These are phyloP conservation scores for Coilia nasus DNA, from an alignment of 2,797 vertebrate species.

Conservation along the genomic window DNA sequence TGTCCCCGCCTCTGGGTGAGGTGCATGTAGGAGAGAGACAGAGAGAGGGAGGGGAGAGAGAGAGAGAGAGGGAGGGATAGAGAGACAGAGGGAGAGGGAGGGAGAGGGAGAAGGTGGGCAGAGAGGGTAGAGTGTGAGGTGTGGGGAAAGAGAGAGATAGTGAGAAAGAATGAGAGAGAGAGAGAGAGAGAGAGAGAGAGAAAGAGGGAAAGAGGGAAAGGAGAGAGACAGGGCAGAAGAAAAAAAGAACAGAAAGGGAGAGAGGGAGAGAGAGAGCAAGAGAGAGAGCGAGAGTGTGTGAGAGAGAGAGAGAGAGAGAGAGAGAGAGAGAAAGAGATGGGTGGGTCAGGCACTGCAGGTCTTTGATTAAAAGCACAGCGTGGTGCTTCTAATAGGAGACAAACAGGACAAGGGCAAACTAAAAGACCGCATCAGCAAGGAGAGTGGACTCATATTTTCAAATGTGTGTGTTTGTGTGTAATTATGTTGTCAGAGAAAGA, in stretches of 20 bases:
- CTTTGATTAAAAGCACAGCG: conserved; percentile 62
- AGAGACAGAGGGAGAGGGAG: neutral
- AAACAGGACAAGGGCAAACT: conserved; percentile 51
- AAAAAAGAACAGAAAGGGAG: neutral
- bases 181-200: neutral
- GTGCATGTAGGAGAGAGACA: neutral
- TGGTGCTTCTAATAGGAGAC: conserved; percentile 44
- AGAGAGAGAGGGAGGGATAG: neutral
- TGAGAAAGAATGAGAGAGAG: neutral
- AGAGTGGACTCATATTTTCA: neutral
- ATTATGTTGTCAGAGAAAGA: conserved; percentile 18
- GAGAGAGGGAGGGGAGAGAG: neutral
- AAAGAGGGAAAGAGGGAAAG: neutral
- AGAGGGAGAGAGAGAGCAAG: conserved; percentile 1
- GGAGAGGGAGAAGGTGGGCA: conserved; percentile 24
- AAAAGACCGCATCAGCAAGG: neutral
- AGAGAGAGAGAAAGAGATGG: conserved; percentile 16
- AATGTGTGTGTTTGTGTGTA: neutral
- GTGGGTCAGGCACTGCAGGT: conserved; percentile 50
- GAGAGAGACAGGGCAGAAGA: neutral
- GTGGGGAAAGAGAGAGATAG: neutral
- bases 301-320: neutral
- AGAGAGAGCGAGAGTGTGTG: neutral
- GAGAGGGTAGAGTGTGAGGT: neutral
- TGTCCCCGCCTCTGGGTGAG: conserved; percentile 37